Evolutionary conservation across 64 coral and sea anemone genomes (phyloP).

Genomic region (Orbicella faveolata): DNA sequence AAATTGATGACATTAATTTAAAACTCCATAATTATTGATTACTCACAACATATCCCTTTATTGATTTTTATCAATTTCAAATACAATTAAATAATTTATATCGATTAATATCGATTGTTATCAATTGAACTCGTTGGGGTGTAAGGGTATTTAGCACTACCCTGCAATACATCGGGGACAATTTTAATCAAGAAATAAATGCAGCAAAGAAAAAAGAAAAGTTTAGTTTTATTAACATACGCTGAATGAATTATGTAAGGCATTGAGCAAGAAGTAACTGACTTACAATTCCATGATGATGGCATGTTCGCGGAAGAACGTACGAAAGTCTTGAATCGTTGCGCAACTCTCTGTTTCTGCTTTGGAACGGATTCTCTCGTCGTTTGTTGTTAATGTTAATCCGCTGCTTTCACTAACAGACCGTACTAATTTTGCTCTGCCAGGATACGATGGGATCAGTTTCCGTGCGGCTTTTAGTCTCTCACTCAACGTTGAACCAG

Average conservation of each 20-base stretch:
- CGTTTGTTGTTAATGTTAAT: constrained; percentile 31
- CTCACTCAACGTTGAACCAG: constrained; percentile 65
- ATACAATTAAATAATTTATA: too few species aligned
- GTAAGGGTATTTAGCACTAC: too few species aligned
- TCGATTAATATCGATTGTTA: too few species aligned
- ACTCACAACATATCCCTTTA: too few species aligned
- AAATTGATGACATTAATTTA: too few species aligned
- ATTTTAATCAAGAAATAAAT: too few species aligned
- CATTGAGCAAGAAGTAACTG: neutral
- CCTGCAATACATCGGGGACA: too few species aligned
- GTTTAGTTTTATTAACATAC: too few species aligned
- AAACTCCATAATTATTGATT: too few species aligned
- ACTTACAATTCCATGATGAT: constrained; percentile 85
- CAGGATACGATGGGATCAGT: constrained; percentile 61
- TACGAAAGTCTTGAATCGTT: constrained; percentile 38
- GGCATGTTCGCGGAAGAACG: constrained; percentile 64
- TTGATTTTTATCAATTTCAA: too few species aligned
- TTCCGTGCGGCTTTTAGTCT: constrained; percentile 68
- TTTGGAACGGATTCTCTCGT: constrained; percentile 22
- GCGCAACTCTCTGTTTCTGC: constrained; percentile 14
- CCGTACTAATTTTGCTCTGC: constrained; percentile 53
- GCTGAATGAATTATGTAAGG: neutral
- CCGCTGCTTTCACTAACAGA: constrained; percentile 46
- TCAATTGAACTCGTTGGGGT: too few species aligned
- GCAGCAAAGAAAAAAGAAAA: too few species aligned